Evolutionary conservation across 2,888 invertebrate genomes (phyloP).

Genomic region (Epirrita christyi): DNA sequence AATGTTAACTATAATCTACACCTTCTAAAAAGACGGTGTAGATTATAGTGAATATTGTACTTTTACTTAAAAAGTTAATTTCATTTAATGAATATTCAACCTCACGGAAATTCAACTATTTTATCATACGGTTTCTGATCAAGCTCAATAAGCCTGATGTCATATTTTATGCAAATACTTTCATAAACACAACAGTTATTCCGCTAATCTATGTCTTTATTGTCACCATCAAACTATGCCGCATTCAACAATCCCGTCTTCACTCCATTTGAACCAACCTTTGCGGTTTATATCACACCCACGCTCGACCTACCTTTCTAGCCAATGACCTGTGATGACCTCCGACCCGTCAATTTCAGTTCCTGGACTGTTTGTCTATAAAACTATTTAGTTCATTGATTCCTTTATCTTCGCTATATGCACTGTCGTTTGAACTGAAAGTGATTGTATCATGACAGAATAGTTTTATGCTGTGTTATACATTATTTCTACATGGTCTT

Average conservation of each 20-base stretch:
- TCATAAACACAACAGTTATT: too few relatives aligned
- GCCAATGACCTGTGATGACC: conserved; percentile 24
- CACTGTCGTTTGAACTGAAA: background rate
- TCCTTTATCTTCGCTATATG: background rate
- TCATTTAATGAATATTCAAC: too few relatives aligned
- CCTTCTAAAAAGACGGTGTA: too few relatives aligned
- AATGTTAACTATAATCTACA: background rate
- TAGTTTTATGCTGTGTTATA: too few relatives aligned
- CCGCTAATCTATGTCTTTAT: too few relatives aligned
- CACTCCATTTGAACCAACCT: conserved; percentile 4
- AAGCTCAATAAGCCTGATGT: too few relatives aligned
- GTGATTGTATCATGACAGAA: background rate
- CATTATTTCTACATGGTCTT: too few relatives aligned
- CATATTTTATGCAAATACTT: too few relatives aligned
- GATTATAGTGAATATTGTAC: too few relatives aligned
- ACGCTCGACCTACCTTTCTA: conserved; percentile 26
- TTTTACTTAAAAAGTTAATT: too few relatives aligned
- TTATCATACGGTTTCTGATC: too few relatives aligned
- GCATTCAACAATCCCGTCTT: conserved; percentile 8
- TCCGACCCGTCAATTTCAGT: conserved; percentile 15
- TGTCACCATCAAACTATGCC: background rate
- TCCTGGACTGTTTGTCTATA: conserved; percentile 10
- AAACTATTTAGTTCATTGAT: background rate
- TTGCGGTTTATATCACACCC: conserved; percentile 23
- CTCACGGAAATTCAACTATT: too few relatives aligned